Evolutionary conservation across 2,797 vertebrate genomes (phyloP).

Genomic region (Zalophus californianus): DNA sequence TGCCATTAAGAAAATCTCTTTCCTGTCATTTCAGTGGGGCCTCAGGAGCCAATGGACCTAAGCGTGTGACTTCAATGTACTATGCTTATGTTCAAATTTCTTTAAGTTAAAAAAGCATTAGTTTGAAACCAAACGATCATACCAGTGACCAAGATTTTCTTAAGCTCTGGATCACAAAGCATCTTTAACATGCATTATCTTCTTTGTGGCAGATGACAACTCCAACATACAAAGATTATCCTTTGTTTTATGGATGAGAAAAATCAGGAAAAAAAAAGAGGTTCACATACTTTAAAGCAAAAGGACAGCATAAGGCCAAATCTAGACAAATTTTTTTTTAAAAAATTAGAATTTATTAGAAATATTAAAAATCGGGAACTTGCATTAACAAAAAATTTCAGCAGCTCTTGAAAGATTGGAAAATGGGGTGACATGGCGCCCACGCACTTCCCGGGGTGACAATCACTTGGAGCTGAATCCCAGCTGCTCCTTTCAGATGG

Average conservation of each 20-base stretch:
- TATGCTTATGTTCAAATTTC: neutral
- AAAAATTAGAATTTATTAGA: conserved; percentile 8
- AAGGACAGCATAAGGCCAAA: neutral
- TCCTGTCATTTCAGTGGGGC: neutral
- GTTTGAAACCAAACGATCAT: neutral
- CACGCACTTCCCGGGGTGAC: too few species aligned
- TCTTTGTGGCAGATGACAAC: neutral
- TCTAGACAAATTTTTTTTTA: neutral
- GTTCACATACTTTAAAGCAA: neutral
- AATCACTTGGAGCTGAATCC: neutral
- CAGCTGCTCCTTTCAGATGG: neutral
- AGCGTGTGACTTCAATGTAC: neutral
- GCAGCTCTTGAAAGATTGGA: neutral
- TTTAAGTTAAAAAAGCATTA: neutral
- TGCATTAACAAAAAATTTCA: neutral
- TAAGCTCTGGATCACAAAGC: neutral
- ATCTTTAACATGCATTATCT: neutral
- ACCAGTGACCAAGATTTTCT: neutral
- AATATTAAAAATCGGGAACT: conserved; percentile 30
- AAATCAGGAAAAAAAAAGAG: neutral
- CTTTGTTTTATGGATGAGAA: neutral
- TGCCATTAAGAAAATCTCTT: neutral
- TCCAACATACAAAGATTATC: neutral
- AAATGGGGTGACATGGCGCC: neutral
- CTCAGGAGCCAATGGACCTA: neutral